Base-by-base conservation (phyloP, 2,113 vertebrate genomes). In the Macquaria australasica region DNA sequence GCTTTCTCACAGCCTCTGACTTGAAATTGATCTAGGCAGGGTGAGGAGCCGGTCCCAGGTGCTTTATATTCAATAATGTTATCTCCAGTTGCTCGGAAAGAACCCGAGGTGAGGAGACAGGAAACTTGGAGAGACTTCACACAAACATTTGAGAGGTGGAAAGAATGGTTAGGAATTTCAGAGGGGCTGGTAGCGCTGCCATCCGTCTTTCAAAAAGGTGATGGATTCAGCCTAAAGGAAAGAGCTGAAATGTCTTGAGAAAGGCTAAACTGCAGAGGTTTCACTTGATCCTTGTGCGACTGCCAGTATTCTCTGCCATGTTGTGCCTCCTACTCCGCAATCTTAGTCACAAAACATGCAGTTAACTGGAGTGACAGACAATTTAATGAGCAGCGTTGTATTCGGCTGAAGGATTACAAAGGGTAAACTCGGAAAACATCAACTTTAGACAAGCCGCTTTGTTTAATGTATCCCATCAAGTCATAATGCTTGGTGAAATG, bases 51-150 rank as follows among this genome's bases (percentile, higher is more conserved):
- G 0, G 53, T 77, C 80, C 31, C 50, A n/a, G 73, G 78, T 81
- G 83, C 45, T 85, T 85, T 83, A 55, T 82, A 90, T 86, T 77
- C 84, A 86, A 84, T 83, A 82, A 87, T 55, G 83, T 90, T 89
- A 86, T 86, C 82, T 86, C 20, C 53, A 69, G 67, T 70, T 81
- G 67, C 81, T 84, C 45, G 4, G 51, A 74, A 50, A 71, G 63
- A 86, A 88, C 66, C 83, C 21, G 51, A 82, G 79, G 88, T 76
- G 77, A 85, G 55, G 64, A 85, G 78, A 85, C 56, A 8, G 58
- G 37, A 60, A 83, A 67, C 63, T 62, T 64, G 39, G 73, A 81
- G 53, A 83, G 66, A 79, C 69, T 88, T 86, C 64, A 81, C 56
- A 68, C 69, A 85, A 5, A 59, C 64, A 75, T 56, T 78, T 87